phyloP scores from a whole-genome alignment of 2,888 invertebrate genomes.

The Phyto melanocephala region DNA sequence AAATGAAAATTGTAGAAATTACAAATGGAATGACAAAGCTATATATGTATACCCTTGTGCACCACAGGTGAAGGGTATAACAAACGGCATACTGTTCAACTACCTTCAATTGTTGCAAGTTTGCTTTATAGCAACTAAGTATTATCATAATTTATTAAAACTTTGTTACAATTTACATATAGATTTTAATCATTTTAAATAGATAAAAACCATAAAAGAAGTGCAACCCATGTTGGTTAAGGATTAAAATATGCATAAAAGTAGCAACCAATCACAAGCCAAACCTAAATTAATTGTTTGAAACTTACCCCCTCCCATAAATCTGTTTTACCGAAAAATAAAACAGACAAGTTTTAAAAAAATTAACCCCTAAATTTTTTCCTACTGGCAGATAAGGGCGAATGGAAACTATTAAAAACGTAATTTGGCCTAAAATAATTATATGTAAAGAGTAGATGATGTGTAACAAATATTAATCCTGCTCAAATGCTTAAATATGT shows the following conservation, averaged over 20 bases:
- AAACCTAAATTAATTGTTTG: background rate
- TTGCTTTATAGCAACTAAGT: conserved; percentile 27
- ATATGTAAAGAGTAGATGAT: conserved; percentile 37
- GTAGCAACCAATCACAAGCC: conserved; percentile 47
- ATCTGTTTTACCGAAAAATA: conserved; percentile 39
- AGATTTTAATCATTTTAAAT: conserved; percentile 47
- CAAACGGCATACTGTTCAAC: too few species aligned
- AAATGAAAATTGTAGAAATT: too few species aligned
- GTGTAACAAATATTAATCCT: conserved; percentile 62
- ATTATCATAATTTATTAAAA: conserved; percentile 27
- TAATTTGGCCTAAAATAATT: conserved; percentile 66
- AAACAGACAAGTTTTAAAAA: background rate
- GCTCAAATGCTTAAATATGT: conserved; percentile 30
- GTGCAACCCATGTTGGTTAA: conserved; percentile 6
- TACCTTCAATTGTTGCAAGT: conserved; percentile 3
- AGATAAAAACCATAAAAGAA: conserved; percentile 38
- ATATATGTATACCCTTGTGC: too few species aligned
- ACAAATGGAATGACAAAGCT: too few species aligned
- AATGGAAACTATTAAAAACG: conserved; percentile 59
- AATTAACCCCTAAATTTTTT: conserved; percentile 39
- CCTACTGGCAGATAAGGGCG: conserved; percentile 1
- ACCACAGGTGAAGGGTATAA: too few species aligned
- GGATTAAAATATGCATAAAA: background rate
- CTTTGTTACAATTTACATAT: conserved; percentile 41
- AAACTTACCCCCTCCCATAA: conserved; percentile 53